These are phyloP conservation scores for Proisotoma minuta DNA, from an alignment of 2,888 invertebrate species.

Conservation along the genomic window DNA sequence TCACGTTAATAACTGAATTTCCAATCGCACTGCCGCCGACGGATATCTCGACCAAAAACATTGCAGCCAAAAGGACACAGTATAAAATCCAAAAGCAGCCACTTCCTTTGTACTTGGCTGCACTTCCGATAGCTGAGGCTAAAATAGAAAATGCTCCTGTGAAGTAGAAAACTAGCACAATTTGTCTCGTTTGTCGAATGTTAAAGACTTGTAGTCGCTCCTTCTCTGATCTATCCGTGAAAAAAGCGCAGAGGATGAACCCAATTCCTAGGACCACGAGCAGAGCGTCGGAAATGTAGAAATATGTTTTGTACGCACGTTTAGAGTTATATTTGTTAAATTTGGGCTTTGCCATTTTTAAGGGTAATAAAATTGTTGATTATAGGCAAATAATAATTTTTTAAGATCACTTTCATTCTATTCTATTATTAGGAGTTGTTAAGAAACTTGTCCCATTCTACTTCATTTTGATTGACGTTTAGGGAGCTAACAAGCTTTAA, in stretches of 20 bases:
- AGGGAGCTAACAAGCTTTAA: too few species aligned
- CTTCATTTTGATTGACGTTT: too few species aligned
- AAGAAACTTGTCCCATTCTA: too few species aligned
- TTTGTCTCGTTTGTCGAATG: not conserved
- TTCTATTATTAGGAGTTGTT: too few species aligned
- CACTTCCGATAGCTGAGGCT: not conserved
- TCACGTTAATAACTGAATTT: not conserved
- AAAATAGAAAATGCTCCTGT: not conserved
- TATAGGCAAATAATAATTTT: too few species aligned
- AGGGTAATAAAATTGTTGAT: too few species aligned
- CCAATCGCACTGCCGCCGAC: constrained; percentile 12
- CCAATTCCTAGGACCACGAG: not conserved
- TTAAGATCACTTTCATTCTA: too few species aligned
- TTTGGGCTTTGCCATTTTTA: too few species aligned
- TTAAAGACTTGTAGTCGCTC: not conserved
- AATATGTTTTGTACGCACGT: too few species aligned
- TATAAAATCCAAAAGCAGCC: constrained; percentile 14
- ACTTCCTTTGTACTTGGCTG: not conserved
- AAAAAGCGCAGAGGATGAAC: not conserved
- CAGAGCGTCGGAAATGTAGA: not conserved
- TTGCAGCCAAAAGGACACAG: constrained; percentile 15
- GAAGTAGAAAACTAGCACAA: not conserved
- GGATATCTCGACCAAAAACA: constrained; percentile 12
- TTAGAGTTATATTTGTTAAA: too few species aligned
- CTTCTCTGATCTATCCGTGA: not conserved